These are phyloP conservation scores for Drosophila acutilabella DNA, from an alignment of 2,888 invertebrate genomes.

Conservation along the genomic window DNA sequence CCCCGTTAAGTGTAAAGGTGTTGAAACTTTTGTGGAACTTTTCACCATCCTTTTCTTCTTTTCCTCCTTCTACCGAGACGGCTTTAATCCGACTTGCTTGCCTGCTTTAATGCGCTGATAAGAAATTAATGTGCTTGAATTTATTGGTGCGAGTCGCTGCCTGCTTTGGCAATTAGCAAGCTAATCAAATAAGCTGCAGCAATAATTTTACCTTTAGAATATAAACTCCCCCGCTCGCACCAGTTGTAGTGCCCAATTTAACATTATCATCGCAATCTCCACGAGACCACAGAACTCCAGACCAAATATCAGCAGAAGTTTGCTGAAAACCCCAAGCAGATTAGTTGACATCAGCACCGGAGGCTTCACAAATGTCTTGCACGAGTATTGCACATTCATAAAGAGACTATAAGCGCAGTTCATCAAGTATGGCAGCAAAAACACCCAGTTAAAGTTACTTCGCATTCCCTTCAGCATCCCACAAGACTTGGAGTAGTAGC, in stretches of 20 bases:
- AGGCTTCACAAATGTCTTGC: rapidly evolving
- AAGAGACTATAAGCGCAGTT: neutral
- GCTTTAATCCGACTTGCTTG: slow-evolving; percentile 71
- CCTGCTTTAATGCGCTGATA: slow-evolving; percentile 70
- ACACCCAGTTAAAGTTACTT: neutral
- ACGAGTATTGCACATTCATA: neutral
- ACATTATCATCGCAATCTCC: neutral
- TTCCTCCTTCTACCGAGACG: neutral
- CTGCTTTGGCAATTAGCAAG: slow-evolving; percentile 61
- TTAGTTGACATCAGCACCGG: neutral
- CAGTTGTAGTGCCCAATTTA: neutral
- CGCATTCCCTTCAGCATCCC: neutral
- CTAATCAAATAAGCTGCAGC: slow-evolving; percentile 70
- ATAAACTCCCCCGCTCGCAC: neutral
- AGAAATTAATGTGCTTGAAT: slow-evolving; percentile 72
- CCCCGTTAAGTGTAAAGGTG: slow-evolving; percentile 39
- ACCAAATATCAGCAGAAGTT: neutral
- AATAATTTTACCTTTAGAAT: slow-evolving; percentile 49
- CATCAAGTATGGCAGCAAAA: slow-evolving; percentile 7
- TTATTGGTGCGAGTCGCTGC: slow-evolving; percentile 68
- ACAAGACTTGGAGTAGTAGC: neutral
- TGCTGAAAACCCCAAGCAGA: rapidly evolving
- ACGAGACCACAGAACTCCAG: slow-evolving; percentile 9
- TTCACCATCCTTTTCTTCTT: slow-evolving; percentile 6
- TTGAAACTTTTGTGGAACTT: slow-evolving; percentile 57